phyloP scores from a whole-genome alignment of 1,140 invertebrate genomes.

The Anoplophora glabripennis region DNA sequence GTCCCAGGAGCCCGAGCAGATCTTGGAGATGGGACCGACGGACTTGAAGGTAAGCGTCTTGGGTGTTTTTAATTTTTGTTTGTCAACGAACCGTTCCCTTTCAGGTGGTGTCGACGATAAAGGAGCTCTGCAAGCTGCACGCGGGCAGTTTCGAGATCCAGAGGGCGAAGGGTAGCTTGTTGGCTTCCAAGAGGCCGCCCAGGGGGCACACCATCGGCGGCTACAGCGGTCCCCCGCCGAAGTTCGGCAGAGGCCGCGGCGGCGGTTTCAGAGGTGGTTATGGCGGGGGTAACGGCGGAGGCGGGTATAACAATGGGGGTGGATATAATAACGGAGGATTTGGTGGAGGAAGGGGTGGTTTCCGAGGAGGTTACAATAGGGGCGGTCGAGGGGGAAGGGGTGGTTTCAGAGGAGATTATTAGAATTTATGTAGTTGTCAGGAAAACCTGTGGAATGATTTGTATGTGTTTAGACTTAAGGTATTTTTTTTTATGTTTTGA shows the following conservation, averaged over 20 bases:
- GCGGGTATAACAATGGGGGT: slow-evolving; percentile 16
- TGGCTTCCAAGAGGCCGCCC: slow-evolving; percentile 46
- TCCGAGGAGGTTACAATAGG: slow-evolving; percentile 9
- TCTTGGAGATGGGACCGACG: slow-evolving; percentile 54
- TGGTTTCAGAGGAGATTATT: slow-evolving; percentile 9
- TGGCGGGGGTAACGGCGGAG: slow-evolving; percentile 17
- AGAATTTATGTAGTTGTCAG: neutral
- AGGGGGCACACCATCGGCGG: slow-evolving; percentile 44
- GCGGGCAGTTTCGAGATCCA: slow-evolving; percentile 68
- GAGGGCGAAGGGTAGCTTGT: slow-evolving; percentile 47
- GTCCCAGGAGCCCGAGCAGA: slow-evolving; percentile 72
- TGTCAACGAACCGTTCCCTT: slow-evolving; percentile 26
- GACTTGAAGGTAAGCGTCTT: slow-evolving; percentile 54
- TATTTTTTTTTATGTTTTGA: neutral
- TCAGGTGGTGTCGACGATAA: slow-evolving; percentile 62
- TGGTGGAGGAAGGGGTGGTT: slow-evolving; percentile 15
- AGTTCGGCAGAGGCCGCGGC: slow-evolving; percentile 44
- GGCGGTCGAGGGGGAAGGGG: slow-evolving; percentile 21
- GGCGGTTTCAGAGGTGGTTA: slow-evolving; percentile 21
- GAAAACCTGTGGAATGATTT: neutral
- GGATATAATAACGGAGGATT: slow-evolving; percentile 13
- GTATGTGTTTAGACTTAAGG: neutral
- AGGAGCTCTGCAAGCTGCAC: slow-evolving; percentile 67
- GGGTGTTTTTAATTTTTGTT: too few species aligned
- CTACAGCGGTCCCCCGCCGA: slow-evolving; percentile 42